Evolutionary conservation across 2,113 vertebrate species (phyloP).

Genomic region (Pardalotus punctatus): DNA sequence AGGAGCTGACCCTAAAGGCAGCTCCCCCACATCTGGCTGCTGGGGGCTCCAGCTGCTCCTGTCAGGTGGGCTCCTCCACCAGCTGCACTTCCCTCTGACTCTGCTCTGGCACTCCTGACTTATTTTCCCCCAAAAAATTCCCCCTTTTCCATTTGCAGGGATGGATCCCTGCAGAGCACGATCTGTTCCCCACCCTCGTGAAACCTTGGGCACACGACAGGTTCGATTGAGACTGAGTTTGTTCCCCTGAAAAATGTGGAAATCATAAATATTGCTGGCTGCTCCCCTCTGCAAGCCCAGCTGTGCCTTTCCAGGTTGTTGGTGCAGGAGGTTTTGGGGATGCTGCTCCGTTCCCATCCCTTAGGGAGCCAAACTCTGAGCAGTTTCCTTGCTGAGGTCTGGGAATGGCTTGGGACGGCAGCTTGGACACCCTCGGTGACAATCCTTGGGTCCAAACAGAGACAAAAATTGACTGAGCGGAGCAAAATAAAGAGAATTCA

Average conservation of each 20-base stretch:
- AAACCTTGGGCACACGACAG: not conserved
- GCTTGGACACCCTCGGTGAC: not conserved
- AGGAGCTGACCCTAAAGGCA: not conserved
- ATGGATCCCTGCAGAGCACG: not conserved
- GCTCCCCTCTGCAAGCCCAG: not conserved
- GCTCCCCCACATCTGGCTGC: not conserved
- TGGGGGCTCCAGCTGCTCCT: not conserved
- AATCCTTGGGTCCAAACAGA: rapidly evolving
- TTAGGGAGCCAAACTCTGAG: not conserved
- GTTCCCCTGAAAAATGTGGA: not conserved
- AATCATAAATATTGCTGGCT: not conserved
- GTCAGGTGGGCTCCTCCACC: not conserved
- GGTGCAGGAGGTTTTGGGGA: not conserved
- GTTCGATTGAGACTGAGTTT: rapidly evolving
- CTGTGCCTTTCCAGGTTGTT: not conserved
- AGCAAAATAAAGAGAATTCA: not conserved
- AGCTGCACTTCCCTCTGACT: not conserved
- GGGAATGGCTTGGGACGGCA: not conserved
- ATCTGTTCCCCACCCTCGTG: not conserved
- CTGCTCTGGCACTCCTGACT: not conserved
- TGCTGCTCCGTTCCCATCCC: not conserved
- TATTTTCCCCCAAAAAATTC: not conserved
- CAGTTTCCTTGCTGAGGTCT: not conserved
- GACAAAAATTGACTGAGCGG: not conserved
- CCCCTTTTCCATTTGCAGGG: not conserved